A percentile compares a stretch with the other conserved stretches of the same genome.
Evolutionary conservation across 2,797 vertebrate genomes (phyloP).

Genomic region (Anguilla marmorata): DNA sequence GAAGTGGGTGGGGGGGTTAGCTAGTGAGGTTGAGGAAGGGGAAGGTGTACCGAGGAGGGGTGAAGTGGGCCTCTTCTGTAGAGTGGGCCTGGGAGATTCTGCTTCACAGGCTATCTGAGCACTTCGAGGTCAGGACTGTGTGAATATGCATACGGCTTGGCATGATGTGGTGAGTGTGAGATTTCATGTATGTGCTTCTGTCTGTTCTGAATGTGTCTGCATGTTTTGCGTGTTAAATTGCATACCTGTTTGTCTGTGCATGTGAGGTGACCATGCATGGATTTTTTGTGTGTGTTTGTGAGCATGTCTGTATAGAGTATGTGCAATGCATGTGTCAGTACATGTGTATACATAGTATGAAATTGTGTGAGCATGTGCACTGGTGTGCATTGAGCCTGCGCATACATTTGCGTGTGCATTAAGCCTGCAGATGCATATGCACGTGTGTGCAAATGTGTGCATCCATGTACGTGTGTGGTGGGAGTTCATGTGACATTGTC

Average conservation of each 20-base stretch:
- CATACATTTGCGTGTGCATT: background rate
- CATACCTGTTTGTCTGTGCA: background rate
- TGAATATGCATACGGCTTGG: background rate
- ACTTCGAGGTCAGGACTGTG: background rate
- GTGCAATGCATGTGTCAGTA: background rate
- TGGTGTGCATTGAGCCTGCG: background rate
- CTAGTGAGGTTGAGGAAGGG: background rate
- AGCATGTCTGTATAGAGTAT: background rate
- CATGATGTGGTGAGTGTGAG: background rate
- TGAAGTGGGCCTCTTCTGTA: constrained; percentile 7
- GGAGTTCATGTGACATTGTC: too few species aligned
- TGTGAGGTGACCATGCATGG: background rate
- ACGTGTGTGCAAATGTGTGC: too few species aligned
- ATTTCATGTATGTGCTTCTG: background rate
- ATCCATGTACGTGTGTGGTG: too few species aligned
- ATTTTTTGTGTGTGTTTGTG: constrained; percentile 14
- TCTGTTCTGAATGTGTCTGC: background rate
- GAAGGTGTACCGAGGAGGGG: background rate
- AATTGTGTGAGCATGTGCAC: background rate
- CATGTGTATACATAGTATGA: background rate
- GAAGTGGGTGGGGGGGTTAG: background rate
- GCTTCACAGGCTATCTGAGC: background rate
- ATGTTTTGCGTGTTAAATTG: background rate
- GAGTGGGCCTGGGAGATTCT: background rate
- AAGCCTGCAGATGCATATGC: background rate